phyloP scores from a whole-genome alignment of 2,797 vertebrate genomes.

The Macropus fuliginosus region DNA sequence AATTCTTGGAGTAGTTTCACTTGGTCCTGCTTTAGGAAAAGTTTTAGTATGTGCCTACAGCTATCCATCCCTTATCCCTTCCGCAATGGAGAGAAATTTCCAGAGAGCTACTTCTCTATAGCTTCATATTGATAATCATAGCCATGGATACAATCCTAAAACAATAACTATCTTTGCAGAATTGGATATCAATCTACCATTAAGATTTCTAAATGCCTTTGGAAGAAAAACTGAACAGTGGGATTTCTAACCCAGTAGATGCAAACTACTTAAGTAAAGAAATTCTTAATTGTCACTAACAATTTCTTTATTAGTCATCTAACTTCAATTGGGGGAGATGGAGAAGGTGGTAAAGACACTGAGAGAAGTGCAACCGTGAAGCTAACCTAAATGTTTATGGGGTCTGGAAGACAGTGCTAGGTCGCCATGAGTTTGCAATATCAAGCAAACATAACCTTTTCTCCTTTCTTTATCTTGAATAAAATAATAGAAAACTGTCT shows the following conservation, averaged over 20 bases:
- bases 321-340: not conserved
- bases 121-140: not conserved
- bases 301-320: conserved; percentile 17
- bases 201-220: conserved; percentile 36
- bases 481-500: not conserved
- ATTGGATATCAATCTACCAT: not conserved
- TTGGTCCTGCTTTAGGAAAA: not conserved
- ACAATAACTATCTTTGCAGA: not conserved
- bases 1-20: conserved; percentile 47
- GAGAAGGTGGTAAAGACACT: not conserved
- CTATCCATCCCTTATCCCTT: not conserved
- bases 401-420: not conserved
- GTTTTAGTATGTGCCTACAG: not conserved
- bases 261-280: not conserved
- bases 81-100: not conserved
- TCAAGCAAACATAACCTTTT: not conserved
- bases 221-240: conserved; percentile 35
- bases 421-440: not conserved
- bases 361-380: not conserved
- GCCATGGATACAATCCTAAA: not conserved
- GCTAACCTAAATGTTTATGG: conserved; percentile 27
- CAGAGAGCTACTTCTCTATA: not conserved
- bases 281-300: conserved; percentile 12
- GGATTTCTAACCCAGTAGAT: conserved; percentile 2
- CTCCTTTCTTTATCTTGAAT: conserved; percentile 28